Conservation (phyloP, 2,113 vertebrate genomes). For the Tragelaphus strepsiceros region DNA sequence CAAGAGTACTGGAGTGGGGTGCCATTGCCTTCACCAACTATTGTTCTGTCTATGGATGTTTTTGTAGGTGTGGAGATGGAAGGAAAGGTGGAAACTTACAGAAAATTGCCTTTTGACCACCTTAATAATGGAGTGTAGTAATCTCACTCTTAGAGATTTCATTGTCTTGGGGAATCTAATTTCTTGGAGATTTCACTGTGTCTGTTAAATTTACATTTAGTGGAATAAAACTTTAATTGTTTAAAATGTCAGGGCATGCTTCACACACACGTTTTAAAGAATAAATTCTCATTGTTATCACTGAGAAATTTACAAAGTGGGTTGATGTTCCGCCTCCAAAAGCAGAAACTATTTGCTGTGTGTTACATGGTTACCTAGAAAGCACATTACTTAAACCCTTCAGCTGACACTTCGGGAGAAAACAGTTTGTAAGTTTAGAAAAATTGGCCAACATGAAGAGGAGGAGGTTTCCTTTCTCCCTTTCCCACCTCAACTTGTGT, state of each 20-base stretch:
- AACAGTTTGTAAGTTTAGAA: background rate
- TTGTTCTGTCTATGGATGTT: background rate
- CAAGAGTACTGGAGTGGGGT: too few relatives aligned
- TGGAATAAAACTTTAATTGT: conserved; percentile 7
- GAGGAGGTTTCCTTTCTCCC: background rate
- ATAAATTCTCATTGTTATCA: background rate
- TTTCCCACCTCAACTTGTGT: background rate
- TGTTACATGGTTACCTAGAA: background rate
- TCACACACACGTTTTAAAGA: background rate
- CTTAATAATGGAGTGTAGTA: background rate
- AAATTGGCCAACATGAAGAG: background rate
- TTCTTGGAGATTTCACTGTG: background rate
- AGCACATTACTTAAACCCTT: too few relatives aligned
- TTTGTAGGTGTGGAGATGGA: background rate
- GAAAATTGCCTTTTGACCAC: background rate
- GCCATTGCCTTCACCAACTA: too few relatives aligned
- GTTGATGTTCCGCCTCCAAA: background rate
- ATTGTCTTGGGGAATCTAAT: background rate
- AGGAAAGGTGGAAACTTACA: background rate
- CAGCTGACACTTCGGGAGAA: background rate
- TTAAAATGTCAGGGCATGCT: background rate
- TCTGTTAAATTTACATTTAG: background rate
- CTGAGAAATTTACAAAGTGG: background rate
- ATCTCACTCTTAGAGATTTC: background rate
- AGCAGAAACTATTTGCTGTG: background rate